Percentiles rank a stretch among this genome's conserved stretches.
Evolutionary conservation across 2,888 invertebrate genomes (phyloP).

Genomic region (Meiosimyza decipiens): DNA sequence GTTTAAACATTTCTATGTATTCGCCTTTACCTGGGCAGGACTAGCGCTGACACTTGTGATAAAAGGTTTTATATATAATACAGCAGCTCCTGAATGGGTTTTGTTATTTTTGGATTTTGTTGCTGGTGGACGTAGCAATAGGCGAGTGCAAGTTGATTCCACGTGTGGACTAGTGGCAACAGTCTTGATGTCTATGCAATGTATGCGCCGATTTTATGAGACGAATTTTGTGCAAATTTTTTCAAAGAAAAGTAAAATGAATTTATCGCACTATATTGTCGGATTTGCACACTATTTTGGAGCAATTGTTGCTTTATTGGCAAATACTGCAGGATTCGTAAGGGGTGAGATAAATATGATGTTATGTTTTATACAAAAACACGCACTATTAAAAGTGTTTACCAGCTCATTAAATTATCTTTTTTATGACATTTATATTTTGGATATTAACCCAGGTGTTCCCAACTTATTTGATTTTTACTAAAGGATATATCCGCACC

Average conservation of each 20-base stretch:
- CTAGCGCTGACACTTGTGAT: slow-evolving; percentile 52
- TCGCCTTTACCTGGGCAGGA: slow-evolving; percentile 72
- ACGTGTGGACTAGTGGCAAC: slow-evolving; percentile 72
- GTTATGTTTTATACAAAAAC: background rate
- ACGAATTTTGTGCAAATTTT: slow-evolving; percentile 84
- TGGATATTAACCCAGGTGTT: too few species aligned
- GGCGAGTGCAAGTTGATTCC: slow-evolving; percentile 60
- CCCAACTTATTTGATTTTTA: too few species aligned
- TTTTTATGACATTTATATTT: too few species aligned
- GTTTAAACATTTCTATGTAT: slow-evolving; percentile 84
- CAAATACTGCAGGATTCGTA: slow-evolving; percentile 78
- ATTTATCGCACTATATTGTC: slow-evolving; percentile 79
- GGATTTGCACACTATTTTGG: slow-evolving; percentile 85
- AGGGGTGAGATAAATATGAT: slow-evolving; percentile 47
- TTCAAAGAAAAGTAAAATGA: slow-evolving; percentile 80
- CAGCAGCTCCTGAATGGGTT: slow-evolving; percentile 67
- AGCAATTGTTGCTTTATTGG: slow-evolving; percentile 73
- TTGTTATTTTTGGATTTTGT: slow-evolving; percentile 61
- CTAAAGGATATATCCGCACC: too few species aligned
- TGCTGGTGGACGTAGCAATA: slow-evolving; percentile 64
- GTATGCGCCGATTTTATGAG: slow-evolving; percentile 82
- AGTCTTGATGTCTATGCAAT: slow-evolving; percentile 75
- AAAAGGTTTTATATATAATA: slow-evolving; percentile 65
- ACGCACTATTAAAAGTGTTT: too few species aligned
- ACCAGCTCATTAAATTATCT: too few species aligned